A percentile compares a stretch with the other conserved stretches of the same genome.
These are phyloP conservation scores for Zygaena filipendulae DNA, from an alignment of 2,888 invertebrate genomes.

Conservation along the genomic window DNA sequence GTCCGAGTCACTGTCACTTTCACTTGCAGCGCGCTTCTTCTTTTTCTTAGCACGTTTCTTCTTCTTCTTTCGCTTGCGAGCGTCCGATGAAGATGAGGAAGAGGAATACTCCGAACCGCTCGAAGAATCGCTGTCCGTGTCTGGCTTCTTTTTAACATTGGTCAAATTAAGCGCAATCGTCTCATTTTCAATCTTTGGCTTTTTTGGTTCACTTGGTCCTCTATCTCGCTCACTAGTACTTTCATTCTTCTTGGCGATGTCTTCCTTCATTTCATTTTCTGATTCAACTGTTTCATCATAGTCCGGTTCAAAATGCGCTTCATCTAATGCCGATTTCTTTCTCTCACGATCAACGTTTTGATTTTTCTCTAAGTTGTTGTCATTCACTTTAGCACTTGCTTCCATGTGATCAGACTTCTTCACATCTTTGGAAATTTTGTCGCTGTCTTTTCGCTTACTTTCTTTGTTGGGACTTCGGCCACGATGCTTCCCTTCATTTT, in stretches of 20 bases:
- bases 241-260: slow-evolving; percentile 46
- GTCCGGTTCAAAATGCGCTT: slow-evolving; percentile 79
- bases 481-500: slow-evolving; percentile 30
- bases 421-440: slow-evolving; percentile 34
- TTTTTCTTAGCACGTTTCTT: slow-evolving; percentile 72
- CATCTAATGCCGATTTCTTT: slow-evolving; percentile 76
- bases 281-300: slow-evolving; percentile 73
- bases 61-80: slow-evolving; percentile 71
- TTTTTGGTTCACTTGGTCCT: slow-evolving; percentile 33
- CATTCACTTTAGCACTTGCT: slow-evolving; percentile 6
- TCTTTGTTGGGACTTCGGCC: slow-evolving; percentile 28
- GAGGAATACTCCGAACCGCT: slow-evolving; percentile 61
- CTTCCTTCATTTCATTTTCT: slow-evolving; percentile 72
- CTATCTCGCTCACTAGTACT: slow-evolving; percentile 36
- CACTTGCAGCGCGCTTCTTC: slow-evolving; percentile 70
- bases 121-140: slow-evolving; percentile 50
- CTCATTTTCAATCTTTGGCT: slow-evolving; percentile 41
- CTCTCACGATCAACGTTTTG: slow-evolving; percentile 54
- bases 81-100: slow-evolving; percentile 59
- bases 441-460: slow-evolving; percentile 27
- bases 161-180: slow-evolving; percentile 59
- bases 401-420: slow-evolving; percentile 18
- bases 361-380: slow-evolving; percentile 25
- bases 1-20: slow-evolving; percentile 73
- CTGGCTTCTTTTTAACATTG: slow-evolving; percentile 59